A percentile compares a stretch with the other conserved stretches of the same genome.
Evolutionary conservation across 2,113 vertebrate species (phyloP).

Genomic region (Elachura formosa): DNA sequence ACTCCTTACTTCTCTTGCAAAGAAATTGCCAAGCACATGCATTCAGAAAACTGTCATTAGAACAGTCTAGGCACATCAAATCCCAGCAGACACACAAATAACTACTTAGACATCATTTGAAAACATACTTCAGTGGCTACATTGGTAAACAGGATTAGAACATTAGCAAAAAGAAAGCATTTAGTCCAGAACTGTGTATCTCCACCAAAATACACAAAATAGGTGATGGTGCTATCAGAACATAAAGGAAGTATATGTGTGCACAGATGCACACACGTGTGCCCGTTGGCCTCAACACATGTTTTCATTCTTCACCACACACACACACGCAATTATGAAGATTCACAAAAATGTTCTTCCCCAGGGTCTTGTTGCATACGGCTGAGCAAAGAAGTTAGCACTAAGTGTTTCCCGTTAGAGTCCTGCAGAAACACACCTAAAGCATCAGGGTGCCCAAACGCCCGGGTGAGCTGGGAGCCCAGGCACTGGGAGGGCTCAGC

Average conservation of each 20-base stretch:
- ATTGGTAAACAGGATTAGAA: neutral
- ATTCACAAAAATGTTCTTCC: neutral
- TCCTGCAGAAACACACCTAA: neutral
- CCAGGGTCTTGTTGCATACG: neutral
- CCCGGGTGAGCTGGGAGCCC: neutral
- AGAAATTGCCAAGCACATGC: neutral
- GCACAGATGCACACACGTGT: rapidly evolving
- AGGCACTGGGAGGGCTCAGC: neutral
- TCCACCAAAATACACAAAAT: no score
- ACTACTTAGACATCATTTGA: neutral
- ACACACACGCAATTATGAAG: rapidly evolving
- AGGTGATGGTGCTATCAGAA: neutral
- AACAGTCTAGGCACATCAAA: neutral
- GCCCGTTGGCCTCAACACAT: rapidly evolving
- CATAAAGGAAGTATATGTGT: neutral
- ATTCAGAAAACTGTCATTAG: neutral
- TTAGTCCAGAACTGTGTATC: neutral
- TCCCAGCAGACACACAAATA: neutral
- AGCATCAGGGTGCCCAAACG: neutral
- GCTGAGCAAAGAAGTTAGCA: neutral
- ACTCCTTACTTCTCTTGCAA: neutral
- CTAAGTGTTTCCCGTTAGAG: neutral
- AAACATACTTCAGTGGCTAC: neutral
- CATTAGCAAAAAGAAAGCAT: neutral
- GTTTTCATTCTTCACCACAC: neutral